These are phyloP conservation scores for Aspiorhynchus laticeps DNA, from an alignment of 2,113 vertebrate species.

Conservation along the genomic window DNA sequence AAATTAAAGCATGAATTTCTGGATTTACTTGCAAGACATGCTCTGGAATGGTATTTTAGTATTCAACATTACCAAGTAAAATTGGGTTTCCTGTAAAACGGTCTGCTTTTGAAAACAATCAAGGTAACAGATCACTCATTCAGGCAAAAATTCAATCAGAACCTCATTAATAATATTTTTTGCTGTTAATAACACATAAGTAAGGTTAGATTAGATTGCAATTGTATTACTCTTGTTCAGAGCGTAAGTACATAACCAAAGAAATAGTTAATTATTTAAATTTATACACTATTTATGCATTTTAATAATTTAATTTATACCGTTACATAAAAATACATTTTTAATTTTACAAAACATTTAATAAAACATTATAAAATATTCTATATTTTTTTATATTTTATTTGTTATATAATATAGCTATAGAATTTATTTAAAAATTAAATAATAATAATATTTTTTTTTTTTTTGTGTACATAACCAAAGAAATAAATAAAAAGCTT, in stretches of 20 bases:
- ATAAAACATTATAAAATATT: no score
- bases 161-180: neutral
- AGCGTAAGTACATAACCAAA: neutral
- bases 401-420: no score
- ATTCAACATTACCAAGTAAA: neutral
- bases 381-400: no score
- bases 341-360: no score
- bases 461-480: no score
- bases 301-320: no score
- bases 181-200: neutral
- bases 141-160: neutral
- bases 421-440: no score
- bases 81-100: conserved; percentile 20
- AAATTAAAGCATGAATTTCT: conserved; percentile 28
- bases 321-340: no score
- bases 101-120: conserved; percentile 7
- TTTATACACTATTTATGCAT: no score
- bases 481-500: no score
- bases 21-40: conserved; percentile 25
- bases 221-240: neutral
- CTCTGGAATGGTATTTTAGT: conserved; percentile 11
- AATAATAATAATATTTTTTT: no score
- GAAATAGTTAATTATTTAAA: no score
- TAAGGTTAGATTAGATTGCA: neutral
- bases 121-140: neutral